phyloP scores from a whole-genome alignment of 2,113 vertebrate genomes.

The Apistogramma diplotaenia region DNA sequence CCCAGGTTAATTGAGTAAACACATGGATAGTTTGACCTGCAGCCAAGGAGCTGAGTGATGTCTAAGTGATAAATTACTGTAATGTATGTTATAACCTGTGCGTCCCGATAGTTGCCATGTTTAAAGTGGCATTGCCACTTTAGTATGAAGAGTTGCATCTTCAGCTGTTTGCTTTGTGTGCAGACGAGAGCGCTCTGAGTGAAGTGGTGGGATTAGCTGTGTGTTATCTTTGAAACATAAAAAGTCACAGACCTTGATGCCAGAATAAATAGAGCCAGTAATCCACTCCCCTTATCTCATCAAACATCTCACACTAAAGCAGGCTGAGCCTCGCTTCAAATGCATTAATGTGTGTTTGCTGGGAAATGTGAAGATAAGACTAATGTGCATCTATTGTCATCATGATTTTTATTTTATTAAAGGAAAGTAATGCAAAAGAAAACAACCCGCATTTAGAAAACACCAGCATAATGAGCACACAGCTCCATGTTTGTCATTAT shows the following conservation, averaged over 20 bases:
- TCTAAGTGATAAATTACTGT: neutral
- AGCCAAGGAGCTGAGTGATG: neutral
- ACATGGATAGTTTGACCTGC: neutral
- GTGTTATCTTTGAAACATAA: constrained; percentile 16
- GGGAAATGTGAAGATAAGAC: neutral
- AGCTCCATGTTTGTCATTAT: neutral
- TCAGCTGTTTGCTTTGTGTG: neutral
- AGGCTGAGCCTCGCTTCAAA: constrained; percentile 20
- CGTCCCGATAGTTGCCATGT: constrained; percentile 4
- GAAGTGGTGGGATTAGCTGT: constrained; percentile 5
- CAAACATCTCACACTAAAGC: constrained; percentile 6
- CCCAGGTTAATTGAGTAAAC: neutral
- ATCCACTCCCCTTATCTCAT: constrained; percentile 9
- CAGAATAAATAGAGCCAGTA: constrained; percentile 26
- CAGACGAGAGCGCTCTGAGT: neutral
- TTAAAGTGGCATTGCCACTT: constrained; percentile 1
- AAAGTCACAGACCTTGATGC: neutral
- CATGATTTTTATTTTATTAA: neutral
- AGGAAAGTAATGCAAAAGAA: neutral
- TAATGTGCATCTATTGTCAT: neutral
- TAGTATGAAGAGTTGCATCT: neutral
- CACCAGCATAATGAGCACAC: neutral
- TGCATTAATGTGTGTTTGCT: neutral
- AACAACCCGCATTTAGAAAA: neutral
- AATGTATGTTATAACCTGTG: neutral